Percentiles rank a stretch among this genome's conserved stretches.
phyloP scores from a whole-genome alignment of 2,888 invertebrate genomes.

The Sarcophaga variegata region DNA sequence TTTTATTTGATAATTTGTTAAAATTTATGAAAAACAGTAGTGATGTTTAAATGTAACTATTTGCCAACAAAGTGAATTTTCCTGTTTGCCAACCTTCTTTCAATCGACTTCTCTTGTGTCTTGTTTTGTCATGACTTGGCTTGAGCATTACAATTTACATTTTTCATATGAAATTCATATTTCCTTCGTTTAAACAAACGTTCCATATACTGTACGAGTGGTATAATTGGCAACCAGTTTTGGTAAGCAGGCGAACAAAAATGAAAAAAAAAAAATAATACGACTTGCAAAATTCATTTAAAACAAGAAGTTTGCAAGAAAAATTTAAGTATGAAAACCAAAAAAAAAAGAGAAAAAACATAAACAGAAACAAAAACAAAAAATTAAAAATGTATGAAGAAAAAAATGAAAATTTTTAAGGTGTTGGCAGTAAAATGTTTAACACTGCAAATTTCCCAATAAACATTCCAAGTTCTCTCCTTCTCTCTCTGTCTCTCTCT shows the following conservation, averaged over 20 bases:
- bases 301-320: constrained; percentile 46
- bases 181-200: constrained; percentile 51
- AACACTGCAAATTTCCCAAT: constrained; percentile 38
- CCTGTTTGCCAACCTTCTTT: constrained; percentile 64
- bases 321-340: constrained; percentile 37
- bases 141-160: constrained; percentile 41
- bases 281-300: constrained; percentile 40
- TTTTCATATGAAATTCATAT: constrained; percentile 48
- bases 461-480: constrained; percentile 9
- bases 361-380: neutral
- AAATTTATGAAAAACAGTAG: constrained; percentile 39
- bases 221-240: constrained; percentile 62
- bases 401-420: constrained; percentile 62
- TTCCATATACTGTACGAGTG: constrained; percentile 38
- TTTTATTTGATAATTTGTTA: constrained; percentile 34
- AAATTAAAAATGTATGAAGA: constrained; percentile 31
- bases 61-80: constrained; percentile 70
- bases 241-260: neutral
- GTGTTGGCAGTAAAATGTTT: constrained; percentile 63
- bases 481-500: neutral
- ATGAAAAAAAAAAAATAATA: no score
- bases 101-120: neutral
- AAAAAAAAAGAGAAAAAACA: neutral
- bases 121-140: neutral
- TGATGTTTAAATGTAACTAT: constrained; percentile 50